Evolutionary conservation across 2,797 vertebrate genomes (phyloP), one percentile per base, ranked within the genome.

Genomic region (Chelon auratus): DNA sequence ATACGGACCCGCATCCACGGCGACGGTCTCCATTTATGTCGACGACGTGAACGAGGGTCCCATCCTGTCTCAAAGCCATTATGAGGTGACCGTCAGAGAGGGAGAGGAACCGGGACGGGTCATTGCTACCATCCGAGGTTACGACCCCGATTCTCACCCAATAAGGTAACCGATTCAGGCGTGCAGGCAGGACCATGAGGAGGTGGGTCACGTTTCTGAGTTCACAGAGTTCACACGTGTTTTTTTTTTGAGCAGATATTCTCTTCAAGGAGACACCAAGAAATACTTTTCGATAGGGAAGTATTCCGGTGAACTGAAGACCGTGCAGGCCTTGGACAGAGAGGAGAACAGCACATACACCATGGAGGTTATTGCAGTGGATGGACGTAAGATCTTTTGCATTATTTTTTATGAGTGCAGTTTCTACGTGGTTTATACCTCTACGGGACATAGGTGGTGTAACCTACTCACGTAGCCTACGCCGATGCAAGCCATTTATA

Each of bases 331-430:
- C 8, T 74, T 95, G 83, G 94, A 94, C 86, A 88, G 93, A 37
- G 95, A 95, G 78, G 92, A 87, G 77, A 96, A 95, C 85, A 95
- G 93, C 87, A 93, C 89, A 0, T 95, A 95, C 80, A 96, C 92
- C 14, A 94, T 95, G 92, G 93, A 95, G 53, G 93, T 96, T 72
- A 83, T 94, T 71, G 94, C 93, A 76, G 92, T 94, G 73, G 94
- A 95, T 62, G 91, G 93, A 86, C 93, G 94, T 96, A 93, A 91
- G 93, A 74, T 61, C 0, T 0, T 14, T 58, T 59, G 36, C 24
- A 48, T 53, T 3, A 48, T 26, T 63, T 43, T 45, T 51, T 53
- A 26, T 22, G 24, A 26, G 24, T 26, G 24, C 24, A 26, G 24
- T 26, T 26, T 26, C 24, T 26, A 26, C 24, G 24, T 26, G 24